Evolutionary conservation across 1,140 invertebrate species (phyloP), one percentile per base, ranked within the genome.

Genomic region (Caerostris darwini): DNA sequence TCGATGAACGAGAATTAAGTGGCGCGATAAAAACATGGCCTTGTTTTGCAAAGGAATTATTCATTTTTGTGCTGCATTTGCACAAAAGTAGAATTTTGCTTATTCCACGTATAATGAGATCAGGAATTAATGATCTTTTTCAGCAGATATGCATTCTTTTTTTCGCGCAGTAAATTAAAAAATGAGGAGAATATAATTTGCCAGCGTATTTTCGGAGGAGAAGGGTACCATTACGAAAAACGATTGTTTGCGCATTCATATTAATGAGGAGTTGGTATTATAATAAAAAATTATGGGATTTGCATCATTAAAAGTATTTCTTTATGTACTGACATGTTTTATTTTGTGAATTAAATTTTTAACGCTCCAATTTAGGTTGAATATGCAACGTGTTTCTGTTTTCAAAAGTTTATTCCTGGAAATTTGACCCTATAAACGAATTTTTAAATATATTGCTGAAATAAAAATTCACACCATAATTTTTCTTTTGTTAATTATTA

Each of bases 1-100:
- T 61, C 54, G n/a, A 90, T 90, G 88, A 90, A 90, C 88, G 71
- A 67, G 88, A 90, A 90, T 90, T 90, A 90, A 90, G 88, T 61
- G 19, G 53, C 58, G 64, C 50, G 88, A 90, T 90, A 77, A 90
- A 90, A 90, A 88, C 58, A 69, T 53, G 64, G 19, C 59, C 53
- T 85, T 85, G 58, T 85, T 85, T 85, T 34, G 34, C 19, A 7
- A 56, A 34, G 57, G 56, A 85, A 85, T 85, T 85, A 85, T 85
- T 85, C 83, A 85, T 85, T 85, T 59, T 85, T 19, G 19, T 59
- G 57, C 10, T 58, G 17, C 12, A 54, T 34, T 17, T 34, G 54
- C 57, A 59, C 57, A 59, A 4, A 34, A 85, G 83, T 4, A 34
- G 56, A 19, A 59, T 85, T 85, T 85, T 85, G 83, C 58, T 85